Conservation (phyloP, 1,140 invertebrate species). For the Acromyrmex charruanus region DNA sequence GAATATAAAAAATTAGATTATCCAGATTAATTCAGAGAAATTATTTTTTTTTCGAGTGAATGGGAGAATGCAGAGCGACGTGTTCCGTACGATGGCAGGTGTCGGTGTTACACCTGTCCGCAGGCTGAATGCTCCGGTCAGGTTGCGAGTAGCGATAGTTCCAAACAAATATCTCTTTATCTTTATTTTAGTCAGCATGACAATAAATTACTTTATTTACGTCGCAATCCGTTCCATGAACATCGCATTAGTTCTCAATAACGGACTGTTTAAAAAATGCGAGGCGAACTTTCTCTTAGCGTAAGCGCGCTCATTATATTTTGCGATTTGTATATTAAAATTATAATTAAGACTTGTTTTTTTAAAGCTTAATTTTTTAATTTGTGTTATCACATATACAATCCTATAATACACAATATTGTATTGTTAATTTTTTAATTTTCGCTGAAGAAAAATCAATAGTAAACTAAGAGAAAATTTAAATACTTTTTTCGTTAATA, state of each 20-base stretch:
- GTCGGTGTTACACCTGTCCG: conserved; percentile 79
- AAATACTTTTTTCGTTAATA: not conserved
- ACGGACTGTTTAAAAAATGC: not conserved
- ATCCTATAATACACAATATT: too few species aligned
- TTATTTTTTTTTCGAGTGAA: conserved; percentile 47
- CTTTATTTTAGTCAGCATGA: conserved; percentile 32
- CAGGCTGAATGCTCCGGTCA: conserved; percentile 71
- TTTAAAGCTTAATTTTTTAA: conserved; percentile 9
- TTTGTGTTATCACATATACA: not conserved
- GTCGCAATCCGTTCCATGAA: not conserved
- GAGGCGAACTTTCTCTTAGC: not conserved
- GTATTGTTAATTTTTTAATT: not conserved
- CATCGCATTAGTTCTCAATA: conserved; percentile 24
- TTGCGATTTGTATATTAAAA: not conserved
- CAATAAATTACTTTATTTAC: conserved; percentile 49
- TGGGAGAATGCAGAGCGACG: conserved; percentile 30
- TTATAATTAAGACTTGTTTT: not conserved
- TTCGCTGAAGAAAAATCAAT: not conserved
- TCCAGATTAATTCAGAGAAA: conserved; percentile 31
- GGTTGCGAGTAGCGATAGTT: conserved; percentile 59
- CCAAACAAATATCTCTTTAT: conserved; percentile 49
- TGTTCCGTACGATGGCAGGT: conserved; percentile 74
- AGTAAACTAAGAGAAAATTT: not conserved
- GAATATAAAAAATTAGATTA: too few species aligned
- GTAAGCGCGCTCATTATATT: conserved; percentile 27